Evolutionary conservation across 2,888 invertebrate species (phyloP), one percentile per base, ranked within the genome.

Genomic region (Drosophila tanythrix): DNA sequence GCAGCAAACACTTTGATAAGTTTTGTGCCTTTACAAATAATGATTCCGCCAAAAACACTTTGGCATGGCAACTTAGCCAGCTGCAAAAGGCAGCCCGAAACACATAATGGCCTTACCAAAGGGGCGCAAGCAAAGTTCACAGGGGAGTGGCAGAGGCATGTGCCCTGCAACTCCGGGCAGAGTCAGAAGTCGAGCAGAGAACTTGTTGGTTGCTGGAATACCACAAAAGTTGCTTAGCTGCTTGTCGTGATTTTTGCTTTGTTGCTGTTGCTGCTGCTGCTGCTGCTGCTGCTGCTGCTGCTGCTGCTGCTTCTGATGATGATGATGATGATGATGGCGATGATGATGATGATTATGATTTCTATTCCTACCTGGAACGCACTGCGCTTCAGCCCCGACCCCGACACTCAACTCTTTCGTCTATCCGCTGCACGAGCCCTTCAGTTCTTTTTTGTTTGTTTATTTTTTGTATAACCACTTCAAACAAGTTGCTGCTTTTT

Each of bases 401-500:
- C 10, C 27, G n/a, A 4, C 29, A 13, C 4, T 13, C 35, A 56
- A 56, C 38, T 27, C 38, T 38, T 56, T 56, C n/a, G 13, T 2
- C 56, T 46, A 46, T 46, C 15, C 7, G 10, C 35, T 33, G 36
- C 11, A n/a, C 27, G 13, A 63, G 67, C 68, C 68, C 63, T 71
- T 61, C 63, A 60, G 70, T 21, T 27, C 13, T 25, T 46, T 56
- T 53, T 58, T 69, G 66, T 36, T 18, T 55, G n/a, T 55, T 55
- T 25, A 5, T 27, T 46, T 56, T 35, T 48, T 62, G 66, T 71
- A 64, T 57, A 81, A 84, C 87, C 87, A 87, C 85, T 85, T 85
- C 84, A 85, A 86, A 82, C 81, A 85, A 85, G 84, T 85, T 87
- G 83, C 82, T 83, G 81, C 82, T 84, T 83, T 84, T 85, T 76